A percentile compares a stretch with the other conserved stretches of the same genome.
Evolutionary conservation across 2,113 vertebrate species (phyloP).

Genomic region (Melanerpes formicivorus): DNA sequence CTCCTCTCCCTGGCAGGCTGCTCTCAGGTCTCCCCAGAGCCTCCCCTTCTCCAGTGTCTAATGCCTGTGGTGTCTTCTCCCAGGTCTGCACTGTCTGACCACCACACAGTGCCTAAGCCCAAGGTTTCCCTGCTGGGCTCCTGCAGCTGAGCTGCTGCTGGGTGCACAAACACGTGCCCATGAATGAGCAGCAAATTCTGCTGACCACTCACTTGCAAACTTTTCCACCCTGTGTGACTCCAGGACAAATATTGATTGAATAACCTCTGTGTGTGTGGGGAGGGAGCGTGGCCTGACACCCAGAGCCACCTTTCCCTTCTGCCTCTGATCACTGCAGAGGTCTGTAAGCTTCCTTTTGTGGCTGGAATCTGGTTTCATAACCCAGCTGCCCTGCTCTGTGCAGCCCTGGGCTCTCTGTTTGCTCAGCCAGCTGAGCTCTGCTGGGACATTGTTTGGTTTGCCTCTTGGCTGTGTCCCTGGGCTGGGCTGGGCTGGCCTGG

Average conservation of each 20-base stretch:
- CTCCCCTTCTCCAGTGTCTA: neutral
- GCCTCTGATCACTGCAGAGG: conserved; percentile 14
- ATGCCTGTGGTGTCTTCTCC: neutral
- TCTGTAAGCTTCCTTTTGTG: conserved; percentile 57
- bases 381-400: neutral
- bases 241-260: conserved; percentile 61
- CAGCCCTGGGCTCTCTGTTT: conserved; percentile 1
- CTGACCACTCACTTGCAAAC: conserved; percentile 37
- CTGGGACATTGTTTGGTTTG: conserved; percentile 25
- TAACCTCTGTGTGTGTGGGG: neutral
- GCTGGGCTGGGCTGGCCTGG: neutral
- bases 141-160: neutral
- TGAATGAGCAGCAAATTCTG: conserved; percentile 54
- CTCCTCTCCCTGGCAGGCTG: too few species aligned
- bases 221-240: conserved; percentile 6
- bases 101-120: too few species aligned
- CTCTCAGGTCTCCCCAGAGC: too few species aligned
- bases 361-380: conserved; percentile 48
- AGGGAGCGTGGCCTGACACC: conserved; percentile 1
- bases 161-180: neutral
- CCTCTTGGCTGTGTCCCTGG: conserved; percentile 15
- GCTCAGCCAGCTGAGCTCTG: conserved; percentile 37
- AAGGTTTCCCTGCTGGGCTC: neutral
- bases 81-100: too few species aligned
- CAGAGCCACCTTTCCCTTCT: conserved; percentile 11